A percentile compares a stretch with the other conserved stretches of the same genome.
Evolutionary conservation across 2,797 vertebrate genomes (phyloP).

Genomic region (Pseudomugil gertrudae): DNA sequence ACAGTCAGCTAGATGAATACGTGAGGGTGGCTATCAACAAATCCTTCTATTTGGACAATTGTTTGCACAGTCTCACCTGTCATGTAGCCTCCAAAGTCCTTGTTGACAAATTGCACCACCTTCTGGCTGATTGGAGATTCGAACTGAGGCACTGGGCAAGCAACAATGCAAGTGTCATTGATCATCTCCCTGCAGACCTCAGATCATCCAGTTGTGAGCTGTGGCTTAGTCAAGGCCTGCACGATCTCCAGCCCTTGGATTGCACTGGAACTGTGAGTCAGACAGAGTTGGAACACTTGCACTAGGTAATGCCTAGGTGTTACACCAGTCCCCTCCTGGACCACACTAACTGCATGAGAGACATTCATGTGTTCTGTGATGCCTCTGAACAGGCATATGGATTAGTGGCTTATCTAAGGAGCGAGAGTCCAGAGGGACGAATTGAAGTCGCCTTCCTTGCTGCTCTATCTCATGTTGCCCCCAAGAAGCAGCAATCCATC

Average conservation of each 20-base stretch:
- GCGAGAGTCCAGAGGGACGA: not conserved
- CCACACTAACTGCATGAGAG: not conserved
- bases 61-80: not conserved
- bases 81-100: not conserved
- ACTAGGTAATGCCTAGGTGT: slow-evolving; percentile 10
- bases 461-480: not conserved
- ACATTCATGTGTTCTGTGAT: slow-evolving; percentile 28
- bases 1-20: not conserved
- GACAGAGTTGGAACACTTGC: not conserved
- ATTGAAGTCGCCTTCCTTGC: slow-evolving; percentile 8
- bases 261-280: not conserved
- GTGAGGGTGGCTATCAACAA: not conserved
- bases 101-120: slow-evolving; percentile 1
- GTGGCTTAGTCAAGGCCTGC: not conserved
- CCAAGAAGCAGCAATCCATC: slow-evolving; percentile 6
- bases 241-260: not conserved
- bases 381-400: slow-evolving; percentile 9
- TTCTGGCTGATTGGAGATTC: not conserved
- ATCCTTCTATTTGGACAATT: slow-evolving; percentile 4
- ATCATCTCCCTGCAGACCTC: not conserved
- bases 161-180: not conserved
- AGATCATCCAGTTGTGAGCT: slow-evolving; percentile 5
- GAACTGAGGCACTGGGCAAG: slow-evolving; percentile 1
- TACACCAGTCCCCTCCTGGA: not conserved
- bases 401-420: not conserved